Conservation (phyloP, 2,797 vertebrate species). For the Cichlasoma orientale region DNA sequence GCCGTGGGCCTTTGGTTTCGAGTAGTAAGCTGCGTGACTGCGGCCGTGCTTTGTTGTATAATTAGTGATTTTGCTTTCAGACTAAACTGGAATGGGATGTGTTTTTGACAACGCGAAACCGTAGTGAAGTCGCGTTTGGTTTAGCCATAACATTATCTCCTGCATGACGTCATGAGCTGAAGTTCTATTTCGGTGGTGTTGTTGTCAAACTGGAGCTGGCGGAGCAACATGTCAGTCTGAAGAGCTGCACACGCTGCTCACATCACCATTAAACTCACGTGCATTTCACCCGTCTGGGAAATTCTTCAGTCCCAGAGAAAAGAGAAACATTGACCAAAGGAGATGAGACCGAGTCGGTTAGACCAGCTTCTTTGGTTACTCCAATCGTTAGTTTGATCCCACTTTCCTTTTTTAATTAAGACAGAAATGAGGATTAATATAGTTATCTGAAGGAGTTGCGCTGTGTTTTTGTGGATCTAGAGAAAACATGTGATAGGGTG, state of each 20-base stretch:
- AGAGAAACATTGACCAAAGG: no score
- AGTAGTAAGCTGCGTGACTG: background rate
- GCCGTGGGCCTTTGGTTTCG: conserved; percentile 46
- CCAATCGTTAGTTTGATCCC: background rate
- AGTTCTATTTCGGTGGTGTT: conserved; percentile 74
- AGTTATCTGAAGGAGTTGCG: background rate
- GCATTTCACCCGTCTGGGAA: background rate
- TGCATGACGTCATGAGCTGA: conserved; percentile 74
- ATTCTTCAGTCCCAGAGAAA: rapidly evolving
- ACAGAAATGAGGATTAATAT: background rate
- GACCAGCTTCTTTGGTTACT: background rate
- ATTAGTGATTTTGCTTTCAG: background rate
- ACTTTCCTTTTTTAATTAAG: background rate
- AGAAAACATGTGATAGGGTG: background rate
- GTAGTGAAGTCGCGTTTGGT: conserved; percentile 25
- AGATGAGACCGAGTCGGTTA: background rate
- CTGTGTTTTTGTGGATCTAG: background rate
- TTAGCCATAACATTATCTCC: conserved; percentile 56
- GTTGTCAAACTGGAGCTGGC: conserved; percentile 73
- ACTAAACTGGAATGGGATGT: background rate
- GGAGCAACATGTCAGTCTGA: background rate
- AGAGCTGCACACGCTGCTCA: background rate
- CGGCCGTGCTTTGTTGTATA: background rate
- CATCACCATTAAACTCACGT: background rate
- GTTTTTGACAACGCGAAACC: conserved; percentile 4